These are phyloP conservation scores for Acanthis flammea DNA, from an alignment of 2,797 vertebrate species.

Conservation along the genomic window DNA sequence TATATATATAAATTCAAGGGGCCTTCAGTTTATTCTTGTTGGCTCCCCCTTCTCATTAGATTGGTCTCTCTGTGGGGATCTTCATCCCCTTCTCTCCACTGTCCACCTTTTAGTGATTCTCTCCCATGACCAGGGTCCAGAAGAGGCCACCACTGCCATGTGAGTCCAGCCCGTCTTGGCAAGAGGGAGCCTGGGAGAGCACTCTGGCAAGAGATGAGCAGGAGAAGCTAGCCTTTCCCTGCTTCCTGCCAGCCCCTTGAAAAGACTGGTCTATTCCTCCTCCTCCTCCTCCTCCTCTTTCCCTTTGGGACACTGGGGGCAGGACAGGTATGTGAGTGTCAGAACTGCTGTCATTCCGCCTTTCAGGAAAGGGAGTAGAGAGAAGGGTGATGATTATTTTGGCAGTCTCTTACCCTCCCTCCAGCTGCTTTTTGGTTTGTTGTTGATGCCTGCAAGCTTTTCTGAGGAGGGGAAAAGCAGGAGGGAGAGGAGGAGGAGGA, in stretches of 20 bases:
- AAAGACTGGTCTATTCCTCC: conserved; percentile 44
- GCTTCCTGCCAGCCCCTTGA: conserved; percentile 37
- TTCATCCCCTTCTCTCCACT: conserved; percentile 60
- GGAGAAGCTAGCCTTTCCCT: conserved; percentile 58
- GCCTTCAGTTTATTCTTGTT: conserved; percentile 65
- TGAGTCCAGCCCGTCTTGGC: conserved; percentile 70
- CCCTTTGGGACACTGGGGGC: conserved; percentile 25
- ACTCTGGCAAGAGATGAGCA: neutral
- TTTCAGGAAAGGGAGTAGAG: conserved; percentile 30
- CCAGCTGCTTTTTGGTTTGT: conserved; percentile 65
- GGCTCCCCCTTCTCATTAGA: conserved; percentile 65
- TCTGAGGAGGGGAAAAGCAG: conserved; percentile 45
- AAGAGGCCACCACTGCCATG: conserved; percentile 61
- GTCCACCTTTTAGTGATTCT: conserved; percentile 59
- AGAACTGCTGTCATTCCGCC: neutral
- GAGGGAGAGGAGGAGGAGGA: conserved; percentile 50
- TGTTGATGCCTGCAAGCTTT: conserved; percentile 65
- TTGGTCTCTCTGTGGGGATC: conserved; percentile 68
- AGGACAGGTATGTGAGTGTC: neutral
- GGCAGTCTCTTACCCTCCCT: conserved; percentile 65
- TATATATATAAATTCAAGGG: conserved; percentile 74
- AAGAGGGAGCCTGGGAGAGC: conserved; percentile 60
- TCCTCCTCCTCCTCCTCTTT: conserved; percentile 1
- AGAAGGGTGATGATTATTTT: conserved; percentile 51
- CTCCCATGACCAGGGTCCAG: conserved; percentile 57